Percentiles rank a stretch among this genome's conserved stretches.
These are phyloP conservation scores for Omphaloscelis lunosa DNA, from an alignment of 2,888 invertebrate species.

Conservation along the genomic window DNA sequence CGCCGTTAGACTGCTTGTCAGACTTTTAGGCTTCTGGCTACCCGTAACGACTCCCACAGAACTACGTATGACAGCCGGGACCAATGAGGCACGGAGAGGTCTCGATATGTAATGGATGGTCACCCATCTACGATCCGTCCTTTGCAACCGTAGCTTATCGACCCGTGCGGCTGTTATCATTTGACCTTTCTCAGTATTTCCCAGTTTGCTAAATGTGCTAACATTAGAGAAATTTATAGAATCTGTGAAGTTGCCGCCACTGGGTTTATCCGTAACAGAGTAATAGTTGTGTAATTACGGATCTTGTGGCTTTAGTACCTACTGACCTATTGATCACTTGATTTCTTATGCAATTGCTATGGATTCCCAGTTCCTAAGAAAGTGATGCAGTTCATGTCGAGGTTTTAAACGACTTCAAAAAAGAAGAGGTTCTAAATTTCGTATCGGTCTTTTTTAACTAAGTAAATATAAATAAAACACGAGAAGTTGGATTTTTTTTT, in stretches of 20 bases:
- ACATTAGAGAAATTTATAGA: not conserved
- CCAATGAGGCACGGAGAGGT: not conserved
- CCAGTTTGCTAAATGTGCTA: not conserved
- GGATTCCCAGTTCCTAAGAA: not conserved
- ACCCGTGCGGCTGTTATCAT: too few relatives aligned
- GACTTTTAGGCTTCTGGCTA: not conserved
- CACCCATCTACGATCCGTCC: not conserved
- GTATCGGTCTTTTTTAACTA: too few relatives aligned
- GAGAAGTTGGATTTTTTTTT: too few relatives aligned
- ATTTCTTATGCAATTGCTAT: not conserved
- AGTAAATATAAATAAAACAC: too few relatives aligned
- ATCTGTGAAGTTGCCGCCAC: not conserved
- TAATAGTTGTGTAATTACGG: conserved; percentile 21
- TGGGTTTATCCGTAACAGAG: conserved; percentile 16
- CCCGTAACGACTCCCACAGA: not conserved
- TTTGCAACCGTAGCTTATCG: not conserved
- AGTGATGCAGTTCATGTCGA: too few relatives aligned
- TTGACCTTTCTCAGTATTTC: not conserved
- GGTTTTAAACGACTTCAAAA: too few relatives aligned
- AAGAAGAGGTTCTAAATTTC: too few relatives aligned
- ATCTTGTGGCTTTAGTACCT: not conserved
- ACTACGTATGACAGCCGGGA: not conserved
- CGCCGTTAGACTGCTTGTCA: not conserved
- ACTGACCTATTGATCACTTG: not conserved
- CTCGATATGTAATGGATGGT: not conserved